phyloP scores from a whole-genome alignment of 1,140 invertebrate species.

The Zaprionus kolodkinae region DNA sequence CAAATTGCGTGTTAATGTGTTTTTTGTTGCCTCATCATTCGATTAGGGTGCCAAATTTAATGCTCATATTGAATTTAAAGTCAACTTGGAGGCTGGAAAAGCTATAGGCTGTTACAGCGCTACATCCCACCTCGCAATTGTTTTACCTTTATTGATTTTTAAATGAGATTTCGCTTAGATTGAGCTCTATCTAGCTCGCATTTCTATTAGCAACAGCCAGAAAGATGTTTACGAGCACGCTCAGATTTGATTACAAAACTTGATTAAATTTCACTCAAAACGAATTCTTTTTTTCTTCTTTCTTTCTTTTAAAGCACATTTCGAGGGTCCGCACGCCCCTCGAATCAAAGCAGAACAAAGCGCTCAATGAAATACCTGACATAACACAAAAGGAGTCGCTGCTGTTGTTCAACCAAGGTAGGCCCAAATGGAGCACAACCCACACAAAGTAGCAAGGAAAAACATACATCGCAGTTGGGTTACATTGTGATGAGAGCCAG shows the following conservation, averaged over 20 bases:
- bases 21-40: constrained; percentile 67
- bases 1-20: constrained; percentile 74
- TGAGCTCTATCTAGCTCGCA: constrained; percentile 47
- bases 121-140: too few species aligned
- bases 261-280: constrained; percentile 69
- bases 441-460: constrained; percentile 12
- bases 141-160: constrained; percentile 81
- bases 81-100: constrained; percentile 17
- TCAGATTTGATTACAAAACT: constrained; percentile 75
- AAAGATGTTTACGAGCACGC: constrained; percentile 31
- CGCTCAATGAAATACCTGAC: constrained; percentile 39
- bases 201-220: constrained; percentile 58
- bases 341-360: constrained; percentile 37
- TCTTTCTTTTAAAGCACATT: constrained; percentile 27
- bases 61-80: constrained; percentile 77
- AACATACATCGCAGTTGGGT: neutral
- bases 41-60: constrained; percentile 43
- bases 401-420: constrained; percentile 14
- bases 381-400: constrained; percentile 33
- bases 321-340: neutral
- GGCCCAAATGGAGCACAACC: neutral
- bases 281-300: constrained; percentile 11
- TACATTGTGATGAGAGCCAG: neutral
- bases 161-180: constrained; percentile 69
- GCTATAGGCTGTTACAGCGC: constrained; percentile 15